Evolutionary conservation across 1,140 invertebrate genomes (phyloP).

Genomic region (Rhizoglyphus robini): DNA sequence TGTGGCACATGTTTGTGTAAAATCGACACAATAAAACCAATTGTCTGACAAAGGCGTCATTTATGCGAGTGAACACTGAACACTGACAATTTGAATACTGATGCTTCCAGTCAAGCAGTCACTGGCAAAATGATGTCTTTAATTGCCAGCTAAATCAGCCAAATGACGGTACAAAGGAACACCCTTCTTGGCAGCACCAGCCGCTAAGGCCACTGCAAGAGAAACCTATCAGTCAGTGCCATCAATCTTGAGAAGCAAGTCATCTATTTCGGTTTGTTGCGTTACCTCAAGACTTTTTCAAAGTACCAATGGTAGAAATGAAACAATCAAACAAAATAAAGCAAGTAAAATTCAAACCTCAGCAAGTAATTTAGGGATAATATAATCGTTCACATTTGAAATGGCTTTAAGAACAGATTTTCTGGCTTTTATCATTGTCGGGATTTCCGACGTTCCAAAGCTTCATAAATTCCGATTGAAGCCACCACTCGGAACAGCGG

Average conservation of each 20-base stretch:
- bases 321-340: conserved; percentile 11
- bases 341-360: conserved; percentile 9
- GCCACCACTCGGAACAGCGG: conserved; percentile 95
- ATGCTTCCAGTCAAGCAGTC: conserved; percentile 72
- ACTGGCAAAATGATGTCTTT: conserved; percentile 79
- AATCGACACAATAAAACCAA: too few species aligned
- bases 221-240: conserved; percentile 97
- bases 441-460: conserved; percentile 87
- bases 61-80: background rate
- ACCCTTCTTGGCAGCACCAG: conserved; percentile 84
- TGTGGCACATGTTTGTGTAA: too few species aligned
- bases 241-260: conserved; percentile 80
- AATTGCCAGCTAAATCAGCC: conserved; percentile 73
- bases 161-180: conserved; percentile 71
- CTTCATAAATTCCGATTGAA: conserved; percentile 93
- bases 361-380: conserved; percentile 71
- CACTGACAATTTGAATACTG: conserved; percentile 56
- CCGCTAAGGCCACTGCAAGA: conserved; percentile 85
- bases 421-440: conserved; percentile 67
- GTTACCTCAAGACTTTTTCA: conserved; percentile 66
- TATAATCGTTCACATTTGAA: conserved; percentile 73
- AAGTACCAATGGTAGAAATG: too few species aligned
- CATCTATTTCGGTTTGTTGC: conserved; percentile 82
- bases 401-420: conserved; percentile 90
- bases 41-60: background rate